Conservation (phyloP, 2,113 vertebrate genomes). For the Corydoras maculifer region DNA sequence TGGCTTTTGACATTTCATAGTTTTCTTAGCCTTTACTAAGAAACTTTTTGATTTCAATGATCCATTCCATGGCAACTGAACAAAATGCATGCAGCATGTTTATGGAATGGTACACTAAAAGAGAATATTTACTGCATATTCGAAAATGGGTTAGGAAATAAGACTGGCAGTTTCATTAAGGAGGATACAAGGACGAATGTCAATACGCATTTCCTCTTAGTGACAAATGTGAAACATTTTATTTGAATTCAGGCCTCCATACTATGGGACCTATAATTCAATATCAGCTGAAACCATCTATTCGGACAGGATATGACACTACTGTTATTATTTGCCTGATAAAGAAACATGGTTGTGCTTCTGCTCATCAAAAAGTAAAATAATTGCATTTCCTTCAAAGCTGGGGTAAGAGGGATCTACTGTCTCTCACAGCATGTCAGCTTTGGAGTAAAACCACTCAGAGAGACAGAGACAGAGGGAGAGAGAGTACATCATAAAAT, state of each 20-base stretch:
- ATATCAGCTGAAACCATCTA: constrained; percentile 46
- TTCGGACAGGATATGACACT: constrained; percentile 54
- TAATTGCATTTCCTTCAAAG: constrained; percentile 52
- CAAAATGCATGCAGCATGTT: constrained; percentile 14
- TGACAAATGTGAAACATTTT: constrained; percentile 36
- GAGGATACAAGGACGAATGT: constrained; percentile 32
- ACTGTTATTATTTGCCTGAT: constrained; percentile 54
- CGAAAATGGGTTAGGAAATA: neutral
- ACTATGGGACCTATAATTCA: constrained; percentile 53
- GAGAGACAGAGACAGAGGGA: constrained; percentile 23
- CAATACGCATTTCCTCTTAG: constrained; percentile 40
- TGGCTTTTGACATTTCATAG: neutral
- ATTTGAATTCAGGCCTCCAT: constrained; percentile 42
- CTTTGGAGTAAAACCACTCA: constrained; percentile 36
- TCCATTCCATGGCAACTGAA: constrained; percentile 5
- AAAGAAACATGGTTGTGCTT: constrained; percentile 41
- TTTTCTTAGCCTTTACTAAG: constrained; percentile 4
- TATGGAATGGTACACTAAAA: constrained; percentile 9
- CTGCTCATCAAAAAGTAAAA: constrained; percentile 49
- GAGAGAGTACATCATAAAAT: constrained; percentile 29
- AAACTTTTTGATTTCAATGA: neutral
- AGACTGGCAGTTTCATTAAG: constrained; percentile 48
- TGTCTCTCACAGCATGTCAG: constrained; percentile 39
- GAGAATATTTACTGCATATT: constrained; percentile 28
- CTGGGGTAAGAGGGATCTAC: constrained; percentile 43